These are phyloP conservation scores for Mimumesa dahlbomi DNA, from an alignment of 2,888 invertebrate genomes.

Conservation along the genomic window DNA sequence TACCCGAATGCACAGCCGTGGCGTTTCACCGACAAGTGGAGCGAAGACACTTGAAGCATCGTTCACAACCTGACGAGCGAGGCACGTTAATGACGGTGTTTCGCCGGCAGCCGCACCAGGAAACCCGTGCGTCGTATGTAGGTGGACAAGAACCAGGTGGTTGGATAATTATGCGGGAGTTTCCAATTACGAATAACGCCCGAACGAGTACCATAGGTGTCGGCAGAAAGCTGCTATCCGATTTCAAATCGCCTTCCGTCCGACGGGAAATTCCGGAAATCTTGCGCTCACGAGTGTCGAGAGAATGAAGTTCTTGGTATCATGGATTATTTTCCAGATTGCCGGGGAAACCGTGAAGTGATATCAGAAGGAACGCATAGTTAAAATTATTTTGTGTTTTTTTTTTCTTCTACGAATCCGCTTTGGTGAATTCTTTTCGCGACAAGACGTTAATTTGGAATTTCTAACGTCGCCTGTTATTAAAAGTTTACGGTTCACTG, in stretches of 20 bases:
- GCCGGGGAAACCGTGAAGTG: no score
- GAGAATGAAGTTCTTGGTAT: no score
- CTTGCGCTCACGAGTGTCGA: no score
- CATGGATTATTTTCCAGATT: no score
- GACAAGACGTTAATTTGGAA: no score
- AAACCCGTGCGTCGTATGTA: conserved; percentile 49
- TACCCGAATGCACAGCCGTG: conserved; percentile 48
- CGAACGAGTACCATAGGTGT: conserved; percentile 46
- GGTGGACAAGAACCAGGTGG: conserved; percentile 62
- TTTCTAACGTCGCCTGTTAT: no score
- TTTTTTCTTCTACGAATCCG: no score
- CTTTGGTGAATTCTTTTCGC: no score
- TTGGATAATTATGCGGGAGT: conserved; percentile 72
- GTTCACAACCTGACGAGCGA: conserved; percentile 55
- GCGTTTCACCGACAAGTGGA: conserved; percentile 45
- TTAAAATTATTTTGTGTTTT: no score
- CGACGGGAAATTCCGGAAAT: no score
- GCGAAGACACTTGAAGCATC: conserved; percentile 60
- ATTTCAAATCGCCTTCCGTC: conserved; percentile 17
- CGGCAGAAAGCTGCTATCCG: conserved; percentile 43
- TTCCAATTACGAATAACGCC: conserved; percentile 72
- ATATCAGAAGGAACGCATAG: no score
- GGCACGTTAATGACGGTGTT: conserved; percentile 63
- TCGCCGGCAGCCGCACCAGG: conserved; percentile 46
- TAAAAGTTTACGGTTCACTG: no score